Evolutionary conservation across 2,797 vertebrate species (phyloP).

Genomic region (Lerista edwardsae): DNA sequence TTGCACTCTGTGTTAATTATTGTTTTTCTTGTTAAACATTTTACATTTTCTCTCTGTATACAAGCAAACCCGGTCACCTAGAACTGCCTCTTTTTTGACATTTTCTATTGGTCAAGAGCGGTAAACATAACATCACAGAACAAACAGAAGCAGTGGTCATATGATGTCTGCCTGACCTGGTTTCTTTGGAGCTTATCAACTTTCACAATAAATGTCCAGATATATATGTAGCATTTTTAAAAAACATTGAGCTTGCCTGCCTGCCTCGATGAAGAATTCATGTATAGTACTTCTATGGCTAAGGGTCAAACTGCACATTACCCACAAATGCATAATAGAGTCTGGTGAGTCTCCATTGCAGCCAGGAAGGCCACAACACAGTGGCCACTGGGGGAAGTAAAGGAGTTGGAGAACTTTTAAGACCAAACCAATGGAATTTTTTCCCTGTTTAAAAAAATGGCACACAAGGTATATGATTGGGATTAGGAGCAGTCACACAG

Average conservation of each 20-base stretch:
- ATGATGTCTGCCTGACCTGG: neutral
- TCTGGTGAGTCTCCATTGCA: too few relatives aligned
- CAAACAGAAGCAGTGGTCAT: slow-evolving; percentile 26
- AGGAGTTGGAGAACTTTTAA: too few relatives aligned
- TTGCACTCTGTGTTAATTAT: slow-evolving; percentile 63
- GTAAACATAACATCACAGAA: slow-evolving; percentile 51
- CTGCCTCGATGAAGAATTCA: neutral
- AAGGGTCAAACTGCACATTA: neutral
- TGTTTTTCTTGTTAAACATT: slow-evolving; percentile 72
- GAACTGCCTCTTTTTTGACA: slow-evolving; percentile 58
- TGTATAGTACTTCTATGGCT: too few relatives aligned
- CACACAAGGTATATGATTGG: too few relatives aligned
- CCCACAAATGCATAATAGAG: too few relatives aligned
- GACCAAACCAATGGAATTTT: too few relatives aligned
- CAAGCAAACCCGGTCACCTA: slow-evolving; percentile 72
- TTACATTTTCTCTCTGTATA: slow-evolving; percentile 68
- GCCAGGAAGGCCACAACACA: too few relatives aligned
- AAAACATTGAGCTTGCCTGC: neutral
- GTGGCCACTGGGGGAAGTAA: too few relatives aligned
- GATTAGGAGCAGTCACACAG: too few relatives aligned
- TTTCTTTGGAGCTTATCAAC: slow-evolving; percentile 19
- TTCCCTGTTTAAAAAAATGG: too few relatives aligned
- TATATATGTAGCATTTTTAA: slow-evolving; percentile 22
- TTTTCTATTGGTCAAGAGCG: slow-evolving; percentile 39
- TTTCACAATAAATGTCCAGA: neutral